Conservation (phyloP, 2,797 vertebrate species). For the Lates japonicus region DNA sequence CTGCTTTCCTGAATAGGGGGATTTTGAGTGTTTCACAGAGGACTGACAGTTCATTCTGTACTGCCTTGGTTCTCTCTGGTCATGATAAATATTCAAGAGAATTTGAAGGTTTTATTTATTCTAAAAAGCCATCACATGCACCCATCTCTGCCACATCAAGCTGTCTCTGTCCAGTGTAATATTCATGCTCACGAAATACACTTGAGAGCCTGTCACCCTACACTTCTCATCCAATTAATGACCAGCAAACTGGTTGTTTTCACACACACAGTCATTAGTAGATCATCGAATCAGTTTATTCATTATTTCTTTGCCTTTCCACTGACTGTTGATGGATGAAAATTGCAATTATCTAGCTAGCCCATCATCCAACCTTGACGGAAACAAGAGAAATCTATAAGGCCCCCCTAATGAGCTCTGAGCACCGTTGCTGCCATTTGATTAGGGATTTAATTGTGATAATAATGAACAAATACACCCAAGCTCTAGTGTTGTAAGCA, state of each 20-base stretch:
- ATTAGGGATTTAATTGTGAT: constrained; percentile 81
- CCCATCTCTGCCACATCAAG: constrained; percentile 1
- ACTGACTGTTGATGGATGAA: constrained; percentile 34
- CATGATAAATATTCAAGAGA: constrained; percentile 28
- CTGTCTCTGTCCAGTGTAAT: background rate
- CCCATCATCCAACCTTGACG: constrained; percentile 62
- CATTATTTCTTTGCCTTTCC: constrained; percentile 45
- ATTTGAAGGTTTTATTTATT: constrained; percentile 18
- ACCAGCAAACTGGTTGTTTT: constrained; percentile 25
- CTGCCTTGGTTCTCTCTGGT: constrained; percentile 9
- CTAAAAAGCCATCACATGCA: background rate
- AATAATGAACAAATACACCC: constrained; percentile 84
- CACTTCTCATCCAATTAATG: constrained; percentile 50
- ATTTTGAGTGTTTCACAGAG: constrained; percentile 12
- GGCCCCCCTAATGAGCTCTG: constrained; percentile 76
- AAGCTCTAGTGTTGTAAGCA: constrained; percentile 67
- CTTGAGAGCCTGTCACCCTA: constrained; percentile 30
- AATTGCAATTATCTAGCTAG: constrained; percentile 63
- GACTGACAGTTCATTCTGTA: constrained; percentile 41
- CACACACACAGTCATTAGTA: constrained; percentile 49
- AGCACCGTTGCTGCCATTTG: constrained; percentile 70
- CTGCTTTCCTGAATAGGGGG: constrained; percentile 7
- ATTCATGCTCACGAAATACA: constrained; percentile 11
- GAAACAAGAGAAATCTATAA: constrained; percentile 72
- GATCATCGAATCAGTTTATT: constrained; percentile 42